phyloP scores from a whole-genome alignment of 2,888 invertebrate species.

The Tuberolachnus salignus region DNA sequence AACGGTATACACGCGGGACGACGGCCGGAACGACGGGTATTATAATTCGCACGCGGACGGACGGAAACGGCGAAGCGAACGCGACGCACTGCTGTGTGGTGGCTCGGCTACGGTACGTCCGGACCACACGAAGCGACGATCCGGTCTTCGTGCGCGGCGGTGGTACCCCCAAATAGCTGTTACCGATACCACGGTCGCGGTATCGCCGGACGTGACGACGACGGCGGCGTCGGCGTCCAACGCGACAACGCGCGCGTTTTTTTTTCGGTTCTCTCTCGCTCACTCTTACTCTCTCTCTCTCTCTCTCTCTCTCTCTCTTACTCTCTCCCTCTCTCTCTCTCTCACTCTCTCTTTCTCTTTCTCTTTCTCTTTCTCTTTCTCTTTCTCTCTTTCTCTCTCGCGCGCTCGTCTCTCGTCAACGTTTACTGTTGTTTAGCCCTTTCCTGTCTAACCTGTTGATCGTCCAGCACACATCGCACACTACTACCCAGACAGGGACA shows the following conservation, averaged over 20 bases:
- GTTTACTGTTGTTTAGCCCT: background rate
- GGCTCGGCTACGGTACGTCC: conserved; percentile 52
- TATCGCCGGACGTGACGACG: conserved; percentile 22
- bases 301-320: background rate
- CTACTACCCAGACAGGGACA: too few relatives aligned
- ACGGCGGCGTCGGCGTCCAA: conserved; percentile 27
- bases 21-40: background rate
- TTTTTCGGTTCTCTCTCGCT: background rate
- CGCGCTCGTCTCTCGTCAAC: too few relatives aligned
- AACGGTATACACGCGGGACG: background rate
- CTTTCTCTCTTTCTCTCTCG: background rate
- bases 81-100: conserved; percentile 52
- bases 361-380: background rate
- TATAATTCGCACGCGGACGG: conserved; percentile 36
- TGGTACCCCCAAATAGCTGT: conserved; percentile 46
- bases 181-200: background rate
- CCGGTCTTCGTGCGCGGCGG: conserved; percentile 54
- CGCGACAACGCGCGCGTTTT: conserved; percentile 35
- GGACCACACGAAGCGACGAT: conserved; percentile 54
- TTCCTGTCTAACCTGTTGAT: conserved; percentile 23
- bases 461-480: conserved; percentile 1
- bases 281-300: background rate
- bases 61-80: conserved; percentile 56
- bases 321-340: background rate
- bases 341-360: background rate